These are phyloP conservation scores for Oxystoma pomonae DNA, from an alignment of 2,888 invertebrate species.

Conservation along the genomic window DNA sequence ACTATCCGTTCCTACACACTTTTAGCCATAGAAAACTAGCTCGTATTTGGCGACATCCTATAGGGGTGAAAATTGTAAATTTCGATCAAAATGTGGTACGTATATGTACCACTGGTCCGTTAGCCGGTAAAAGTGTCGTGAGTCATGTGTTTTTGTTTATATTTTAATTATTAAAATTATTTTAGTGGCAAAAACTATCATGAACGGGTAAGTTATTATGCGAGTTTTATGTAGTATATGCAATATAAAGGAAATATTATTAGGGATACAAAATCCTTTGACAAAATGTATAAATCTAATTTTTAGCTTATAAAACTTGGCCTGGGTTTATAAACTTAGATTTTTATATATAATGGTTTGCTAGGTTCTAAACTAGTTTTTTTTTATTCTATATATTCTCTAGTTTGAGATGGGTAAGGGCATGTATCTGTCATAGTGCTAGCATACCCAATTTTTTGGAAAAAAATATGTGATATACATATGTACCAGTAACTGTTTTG, in stretches of 20 bases:
- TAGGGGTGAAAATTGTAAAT: background rate
- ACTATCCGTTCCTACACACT: too few relatives aligned
- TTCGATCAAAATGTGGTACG: background rate
- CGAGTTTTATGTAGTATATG: background rate
- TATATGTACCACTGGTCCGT: background rate
- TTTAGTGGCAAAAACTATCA: background rate
- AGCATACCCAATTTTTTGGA: background rate
- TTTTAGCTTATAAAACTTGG: background rate
- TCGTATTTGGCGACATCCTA: background rate
- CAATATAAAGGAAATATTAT: background rate
- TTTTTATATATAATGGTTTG: background rate
- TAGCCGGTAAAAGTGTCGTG: too few relatives aligned
- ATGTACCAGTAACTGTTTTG: background rate
- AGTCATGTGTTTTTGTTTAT: too few relatives aligned
- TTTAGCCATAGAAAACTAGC: too few relatives aligned
- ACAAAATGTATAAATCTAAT: background rate
- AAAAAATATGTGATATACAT: background rate
- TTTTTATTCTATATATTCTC: background rate
- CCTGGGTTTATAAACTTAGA: background rate
- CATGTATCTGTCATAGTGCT: background rate
- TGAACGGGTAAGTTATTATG: background rate
- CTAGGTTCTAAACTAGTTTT: background rate
- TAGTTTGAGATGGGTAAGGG: background rate
- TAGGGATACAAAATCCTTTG: background rate
- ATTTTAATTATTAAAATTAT: background rate